Percentiles rank a stretch among this genome's conserved stretches.
Evolutionary conservation across 2,113 vertebrate species (phyloP).

Genomic region (Sardina pilchardus): DNA sequence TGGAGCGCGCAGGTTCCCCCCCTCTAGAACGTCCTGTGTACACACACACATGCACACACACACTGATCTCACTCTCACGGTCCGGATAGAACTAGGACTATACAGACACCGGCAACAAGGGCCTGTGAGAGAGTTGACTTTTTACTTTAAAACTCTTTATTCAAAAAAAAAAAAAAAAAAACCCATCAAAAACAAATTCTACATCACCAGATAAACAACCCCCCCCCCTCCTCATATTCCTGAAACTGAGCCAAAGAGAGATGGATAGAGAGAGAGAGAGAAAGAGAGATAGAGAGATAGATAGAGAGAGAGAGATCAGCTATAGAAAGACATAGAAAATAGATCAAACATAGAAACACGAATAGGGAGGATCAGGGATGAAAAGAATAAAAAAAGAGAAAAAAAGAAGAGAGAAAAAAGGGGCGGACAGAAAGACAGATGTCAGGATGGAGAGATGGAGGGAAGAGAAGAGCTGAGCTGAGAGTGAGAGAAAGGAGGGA

Average conservation of each 20-base stretch:
- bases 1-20: slow-evolving; percentile 85
- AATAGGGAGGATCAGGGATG: neutral
- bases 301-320: neutral
- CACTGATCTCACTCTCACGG: too few relatives aligned
- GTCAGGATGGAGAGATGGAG: neutral
- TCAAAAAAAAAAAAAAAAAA: too few relatives aligned
- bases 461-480: too few relatives aligned
- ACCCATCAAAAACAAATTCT: too few relatives aligned
- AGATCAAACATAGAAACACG: neutral
- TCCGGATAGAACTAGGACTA: too few relatives aligned
- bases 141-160: too few relatives aligned
- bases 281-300: neutral
- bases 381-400: neutral
- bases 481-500: neutral
- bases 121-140: too few relatives aligned
- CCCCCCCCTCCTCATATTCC: too few relatives aligned
- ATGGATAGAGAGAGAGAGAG: neutral
- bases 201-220: too few relatives aligned
- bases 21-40: slow-evolving; percentile 91
- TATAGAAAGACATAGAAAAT: neutral
- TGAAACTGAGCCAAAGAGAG: too few relatives aligned
- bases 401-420: slow-evolving; percentile 7
- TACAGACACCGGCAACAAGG: too few relatives aligned
- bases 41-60: too few relatives aligned
- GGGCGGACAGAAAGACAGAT: neutral